These are phyloP conservation scores for Gadopsis marmoratus DNA, from an alignment of 2,797 vertebrate species.

Conservation along the genomic window DNA sequence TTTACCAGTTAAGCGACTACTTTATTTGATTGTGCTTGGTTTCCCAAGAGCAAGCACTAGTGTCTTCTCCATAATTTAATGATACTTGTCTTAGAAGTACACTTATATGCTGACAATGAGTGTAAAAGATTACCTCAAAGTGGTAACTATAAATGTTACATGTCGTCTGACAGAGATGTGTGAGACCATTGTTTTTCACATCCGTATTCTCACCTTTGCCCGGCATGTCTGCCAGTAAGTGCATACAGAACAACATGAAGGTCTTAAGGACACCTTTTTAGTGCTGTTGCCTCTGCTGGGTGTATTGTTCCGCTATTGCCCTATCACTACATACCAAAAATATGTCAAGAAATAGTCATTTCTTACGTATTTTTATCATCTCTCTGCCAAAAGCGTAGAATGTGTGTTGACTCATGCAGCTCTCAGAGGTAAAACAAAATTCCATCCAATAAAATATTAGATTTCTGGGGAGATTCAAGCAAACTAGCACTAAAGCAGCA, in stretches of 20 bases:
- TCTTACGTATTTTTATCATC: not conserved
- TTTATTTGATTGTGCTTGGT: slow-evolving; percentile 40
- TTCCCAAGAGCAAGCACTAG: slow-evolving; percentile 26
- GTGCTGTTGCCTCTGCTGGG: not conserved
- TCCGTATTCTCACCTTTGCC: slow-evolving; percentile 20
- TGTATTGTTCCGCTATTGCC: not conserved
- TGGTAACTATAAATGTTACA: not conserved
- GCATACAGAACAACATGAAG: slow-evolving; percentile 4
- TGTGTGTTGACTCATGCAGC: slow-evolving; percentile 3
- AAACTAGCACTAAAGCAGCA: not conserved
- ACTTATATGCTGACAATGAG: slow-evolving; percentile 19
- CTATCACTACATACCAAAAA: slow-evolving; percentile 3
- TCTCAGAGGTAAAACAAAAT: slow-evolving; percentile 19
- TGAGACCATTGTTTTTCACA: slow-evolving; percentile 13
- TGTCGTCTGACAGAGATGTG: slow-evolving; percentile 13
- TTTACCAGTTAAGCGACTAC: slow-evolving; percentile 42
- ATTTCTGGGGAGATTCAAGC: slow-evolving; percentile 2
- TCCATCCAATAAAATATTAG: slow-evolving; percentile 13
- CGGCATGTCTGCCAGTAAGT: slow-evolving; percentile 3
- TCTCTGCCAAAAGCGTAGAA: not conserved
- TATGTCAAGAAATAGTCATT: slow-evolving; percentile 10
- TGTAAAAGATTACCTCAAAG: slow-evolving; percentile 7
- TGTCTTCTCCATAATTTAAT: slow-evolving; percentile 38
- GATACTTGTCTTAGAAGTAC: slow-evolving; percentile 21
- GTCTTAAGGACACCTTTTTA: slow-evolving; percentile 1